Base-by-base conservation (phyloP, 2,113 vertebrate genomes). In the Nannobrachium achirus region DNA sequence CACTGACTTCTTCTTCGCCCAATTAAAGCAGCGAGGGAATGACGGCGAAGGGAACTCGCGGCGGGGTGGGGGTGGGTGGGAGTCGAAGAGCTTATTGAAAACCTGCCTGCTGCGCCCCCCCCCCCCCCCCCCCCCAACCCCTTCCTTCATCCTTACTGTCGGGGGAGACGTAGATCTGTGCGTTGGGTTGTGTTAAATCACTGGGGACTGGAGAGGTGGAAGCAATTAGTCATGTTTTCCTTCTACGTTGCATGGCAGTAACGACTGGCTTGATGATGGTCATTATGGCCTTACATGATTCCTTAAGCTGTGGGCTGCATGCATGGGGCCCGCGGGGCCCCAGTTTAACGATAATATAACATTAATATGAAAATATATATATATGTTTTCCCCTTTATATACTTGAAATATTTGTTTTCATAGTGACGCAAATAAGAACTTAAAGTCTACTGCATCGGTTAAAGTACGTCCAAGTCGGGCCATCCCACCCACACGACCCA, bases 221-320 rank as follows among this genome's bases (percentile, higher is more conserved):
- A 81, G 78, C 82, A 87, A 81, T 87, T 86, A 88, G 67, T 80
- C 67, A 50, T 76, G 79, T 80, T 85, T 85, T 75, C 41, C 68
- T 49, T 56, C 60, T 56, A 63, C 62, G 71, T 75, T 82, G 67
- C 73, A 67, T 80, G 80, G 61, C 51, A 61, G 60, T 80, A 85
- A 86, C 85, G 67, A 87, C 73, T 42, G 13, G 25, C 65, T 64
- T 87, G 79, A 82, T 53, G 45, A 85, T 72, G 73, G 63, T 75
- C 66, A 71, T 76, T 78, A 84, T 74, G 63, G 61, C 72, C 48
- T 73, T 49, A 71, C 57, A 55, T 75, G 40, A 33, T 33, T 33
- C 25, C 25, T 33, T 33, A 33, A 33, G 25, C 25, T 33, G 25
- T 33, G 25, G 25, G 25, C 1, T 33, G n/a, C n/a, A n/a, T n/a